Evolutionary conservation across 2,888 invertebrate species (phyloP).

Genomic region (Mechanitis mazaeus): DNA sequence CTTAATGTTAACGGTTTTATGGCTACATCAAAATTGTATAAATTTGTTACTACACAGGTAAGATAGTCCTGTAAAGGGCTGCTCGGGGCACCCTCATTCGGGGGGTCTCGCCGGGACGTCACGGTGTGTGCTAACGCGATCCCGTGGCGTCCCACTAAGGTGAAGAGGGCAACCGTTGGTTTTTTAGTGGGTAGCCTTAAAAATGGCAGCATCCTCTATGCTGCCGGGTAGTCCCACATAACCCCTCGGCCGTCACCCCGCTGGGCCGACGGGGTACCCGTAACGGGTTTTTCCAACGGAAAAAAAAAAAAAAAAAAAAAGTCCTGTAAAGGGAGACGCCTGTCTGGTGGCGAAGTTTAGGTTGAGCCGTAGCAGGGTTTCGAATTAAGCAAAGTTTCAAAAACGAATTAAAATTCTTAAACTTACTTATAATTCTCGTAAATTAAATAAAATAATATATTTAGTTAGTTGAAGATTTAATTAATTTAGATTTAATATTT

Average conservation of each 20-base stretch:
- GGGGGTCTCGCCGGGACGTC: too few relatives aligned
- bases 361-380: slow-evolving; percentile 12
- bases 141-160: too few relatives aligned
- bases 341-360: slow-evolving; percentile 1
- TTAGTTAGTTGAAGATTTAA: slow-evolving; percentile 11
- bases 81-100: too few relatives aligned
- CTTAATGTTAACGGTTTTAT: neutral
- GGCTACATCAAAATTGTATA: neutral
- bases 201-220: too few relatives aligned
- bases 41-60: neutral
- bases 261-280: too few relatives aligned
- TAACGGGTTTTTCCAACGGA: too few relatives aligned
- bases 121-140: too few relatives aligned
- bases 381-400: slow-evolving; percentile 19
- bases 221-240: too few relatives aligned
- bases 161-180: too few relatives aligned
- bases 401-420: slow-evolving; percentile 12
- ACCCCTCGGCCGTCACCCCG: too few relatives aligned
- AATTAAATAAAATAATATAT: neutral
- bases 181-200: too few relatives aligned
- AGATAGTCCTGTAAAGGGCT: neutral
- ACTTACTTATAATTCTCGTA: neutral
- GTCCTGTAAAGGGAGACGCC: neutral
- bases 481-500: neutral
- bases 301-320: neutral